Evolutionary conservation across 2,888 invertebrate species (phyloP).

Genomic region (Leptopilina drosophilae): DNA sequence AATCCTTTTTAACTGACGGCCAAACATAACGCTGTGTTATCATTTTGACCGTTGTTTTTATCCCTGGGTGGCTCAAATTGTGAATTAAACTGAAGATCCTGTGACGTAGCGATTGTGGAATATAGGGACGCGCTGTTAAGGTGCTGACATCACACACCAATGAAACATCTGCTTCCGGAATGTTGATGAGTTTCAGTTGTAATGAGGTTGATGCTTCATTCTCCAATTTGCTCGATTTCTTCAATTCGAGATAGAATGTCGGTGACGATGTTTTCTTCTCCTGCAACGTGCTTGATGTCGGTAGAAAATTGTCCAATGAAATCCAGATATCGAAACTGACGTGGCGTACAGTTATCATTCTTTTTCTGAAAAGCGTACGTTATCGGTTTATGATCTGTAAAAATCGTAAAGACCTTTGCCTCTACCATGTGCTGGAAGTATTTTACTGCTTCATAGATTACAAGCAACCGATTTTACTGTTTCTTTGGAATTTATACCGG

Average conservation of each 20-base stretch:
- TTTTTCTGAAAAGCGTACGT: not conserved
- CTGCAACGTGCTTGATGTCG: constrained; percentile 46
- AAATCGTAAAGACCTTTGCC: constrained; percentile 48
- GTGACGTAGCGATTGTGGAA: too few species aligned
- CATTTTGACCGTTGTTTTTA: too few species aligned
- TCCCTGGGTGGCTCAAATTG: too few species aligned
- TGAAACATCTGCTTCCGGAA: not conserved
- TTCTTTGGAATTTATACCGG: too few species aligned
- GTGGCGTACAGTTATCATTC: constrained; percentile 44
- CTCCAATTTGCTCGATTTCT: constrained; percentile 1
- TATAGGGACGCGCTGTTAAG: too few species aligned
- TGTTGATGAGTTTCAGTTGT: not conserved
- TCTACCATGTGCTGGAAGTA: constrained; percentile 58
- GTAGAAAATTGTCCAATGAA: constrained; percentile 52
- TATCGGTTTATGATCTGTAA: constrained; percentile 51
- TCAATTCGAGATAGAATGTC: constrained; percentile 48
- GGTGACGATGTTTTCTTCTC: constrained; percentile 50
- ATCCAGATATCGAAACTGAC: constrained; percentile 48
- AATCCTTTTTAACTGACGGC: not conserved
- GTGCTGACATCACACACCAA: too few species aligned
- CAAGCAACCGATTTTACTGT: constrained; percentile 49
- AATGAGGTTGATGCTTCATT: not conserved
- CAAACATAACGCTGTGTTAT: not conserved
- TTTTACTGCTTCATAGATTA: constrained; percentile 57
- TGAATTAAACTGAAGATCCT: too few species aligned